Percentiles rank a stretch among this genome's conserved stretches.
These are phyloP conservation scores for Sternotherus odoratus DNA, from an alignment of 2,797 vertebrate genomes.

Conservation along the genomic window DNA sequence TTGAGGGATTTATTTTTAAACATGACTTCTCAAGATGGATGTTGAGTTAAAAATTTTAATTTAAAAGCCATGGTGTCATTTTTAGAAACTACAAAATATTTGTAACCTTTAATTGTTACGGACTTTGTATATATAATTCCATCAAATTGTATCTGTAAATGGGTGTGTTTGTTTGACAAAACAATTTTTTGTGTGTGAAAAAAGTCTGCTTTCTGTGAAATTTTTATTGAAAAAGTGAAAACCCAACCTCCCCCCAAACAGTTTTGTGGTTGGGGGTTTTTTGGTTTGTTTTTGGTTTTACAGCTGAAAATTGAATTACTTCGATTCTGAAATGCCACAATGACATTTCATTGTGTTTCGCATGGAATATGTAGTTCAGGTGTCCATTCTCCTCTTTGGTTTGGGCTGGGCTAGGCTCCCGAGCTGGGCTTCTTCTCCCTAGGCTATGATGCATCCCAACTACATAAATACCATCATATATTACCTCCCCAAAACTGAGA, in stretches of 20 bases:
- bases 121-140: not conserved
- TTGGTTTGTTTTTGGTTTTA: not conserved
- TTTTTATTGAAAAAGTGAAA: not conserved
- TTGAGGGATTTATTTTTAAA: not conserved
- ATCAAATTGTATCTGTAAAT: not conserved
- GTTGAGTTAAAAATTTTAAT: not conserved
- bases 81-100: not conserved
- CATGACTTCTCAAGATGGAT: not conserved
- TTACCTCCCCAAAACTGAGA: fast-evolving
- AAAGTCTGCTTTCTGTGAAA: not conserved
- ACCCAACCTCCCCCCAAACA: not conserved
- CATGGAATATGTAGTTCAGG: not conserved
- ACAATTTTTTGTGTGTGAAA: not conserved
- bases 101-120: not conserved
- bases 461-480: not conserved
- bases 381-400: not conserved
- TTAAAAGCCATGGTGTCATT: not conserved
- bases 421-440: not conserved
- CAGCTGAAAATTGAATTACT: not conserved
- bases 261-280: not conserved
- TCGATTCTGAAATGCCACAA: not conserved
- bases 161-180: not conserved
- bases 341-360: too few species aligned
- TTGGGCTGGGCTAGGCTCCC: not conserved
- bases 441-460: fast-evolving